These are phyloP conservation scores for Lypha dubia DNA, from an alignment of 2,888 invertebrate species.

Conservation along the genomic window DNA sequence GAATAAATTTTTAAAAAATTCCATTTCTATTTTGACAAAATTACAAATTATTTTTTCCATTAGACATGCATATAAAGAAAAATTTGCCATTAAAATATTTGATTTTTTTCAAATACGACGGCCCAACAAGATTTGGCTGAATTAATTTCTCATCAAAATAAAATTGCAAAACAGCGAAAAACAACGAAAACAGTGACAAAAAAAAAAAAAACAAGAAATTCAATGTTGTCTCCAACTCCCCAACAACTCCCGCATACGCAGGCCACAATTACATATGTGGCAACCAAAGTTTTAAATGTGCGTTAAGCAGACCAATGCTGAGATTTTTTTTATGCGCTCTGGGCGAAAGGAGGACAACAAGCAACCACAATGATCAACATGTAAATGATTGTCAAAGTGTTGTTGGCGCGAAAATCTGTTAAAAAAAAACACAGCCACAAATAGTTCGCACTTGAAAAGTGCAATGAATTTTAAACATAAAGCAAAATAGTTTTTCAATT, in stretches of 20 bases:
- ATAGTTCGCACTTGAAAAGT: constrained; percentile 72
- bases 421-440: constrained; percentile 46
- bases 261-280: constrained; percentile 30
- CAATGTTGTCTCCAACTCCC: constrained; percentile 55
- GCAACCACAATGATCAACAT: constrained; percentile 62
- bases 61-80: constrained; percentile 68
- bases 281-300: constrained; percentile 40
- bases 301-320: constrained; percentile 68
- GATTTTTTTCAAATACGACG: neutral
- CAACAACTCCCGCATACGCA: constrained; percentile 72
- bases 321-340: constrained; percentile 49
- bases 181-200: constrained; percentile 16
- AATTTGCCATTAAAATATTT: constrained; percentile 69
- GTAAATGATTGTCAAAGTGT: constrained; percentile 69
- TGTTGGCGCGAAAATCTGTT: constrained; percentile 65
- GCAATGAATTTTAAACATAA: constrained; percentile 75
- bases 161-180: constrained; percentile 48
- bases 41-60: constrained; percentile 68
- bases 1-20: constrained; percentile 30
- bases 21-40: constrained; percentile 47
- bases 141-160: constrained; percentile 70
- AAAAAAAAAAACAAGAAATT: constrained; percentile 46
- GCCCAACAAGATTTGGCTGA: constrained; percentile 63
- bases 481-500: constrained; percentile 74
- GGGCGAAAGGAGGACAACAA: constrained; percentile 32